These are phyloP conservation scores for Athalia rosae DNA, from an alignment of 2,888 invertebrate species.

Conservation along the genomic window DNA sequence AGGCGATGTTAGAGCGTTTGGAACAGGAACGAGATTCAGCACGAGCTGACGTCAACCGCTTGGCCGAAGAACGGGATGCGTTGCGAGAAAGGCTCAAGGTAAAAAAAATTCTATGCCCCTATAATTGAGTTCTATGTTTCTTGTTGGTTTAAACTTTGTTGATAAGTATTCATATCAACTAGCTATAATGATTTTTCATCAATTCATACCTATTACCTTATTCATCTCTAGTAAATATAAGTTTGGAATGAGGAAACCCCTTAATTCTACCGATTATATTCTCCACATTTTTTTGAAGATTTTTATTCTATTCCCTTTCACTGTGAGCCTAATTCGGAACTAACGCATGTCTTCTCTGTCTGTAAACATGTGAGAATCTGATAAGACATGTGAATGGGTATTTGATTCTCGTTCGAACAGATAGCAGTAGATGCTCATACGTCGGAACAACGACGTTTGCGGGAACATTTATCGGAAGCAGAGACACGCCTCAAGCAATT, in stretches of 20 bases:
- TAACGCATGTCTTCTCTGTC: not conserved
- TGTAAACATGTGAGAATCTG: conserved; percentile 30
- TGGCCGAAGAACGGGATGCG: conserved; percentile 79
- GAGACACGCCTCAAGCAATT: conserved; percentile 75
- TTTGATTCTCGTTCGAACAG: conserved; percentile 57
- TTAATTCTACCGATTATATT: not conserved
- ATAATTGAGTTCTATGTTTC: conserved; percentile 40
- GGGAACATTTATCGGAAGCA: conserved; percentile 74
- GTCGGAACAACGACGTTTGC: conserved; percentile 74
- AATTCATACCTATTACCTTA: not conserved
- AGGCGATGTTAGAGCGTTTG: conserved; percentile 71
- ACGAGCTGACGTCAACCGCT: conserved; percentile 75
- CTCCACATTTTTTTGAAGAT: not conserved
- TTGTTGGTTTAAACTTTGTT: conserved; percentile 44
- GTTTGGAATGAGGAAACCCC: not conserved
- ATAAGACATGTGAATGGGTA: conserved; percentile 49
- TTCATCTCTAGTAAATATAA: not conserved
- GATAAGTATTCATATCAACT: conserved; percentile 3
- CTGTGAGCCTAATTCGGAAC: not conserved
- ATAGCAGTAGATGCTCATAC: conserved; percentile 73
- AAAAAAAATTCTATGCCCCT: conserved; percentile 50
- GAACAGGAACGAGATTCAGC: conserved; percentile 77
- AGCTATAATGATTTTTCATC: not conserved
- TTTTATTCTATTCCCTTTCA: not conserved
- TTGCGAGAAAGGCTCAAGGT: conserved; percentile 77